A percentile compares a stretch with the other conserved stretches of the same genome.
Evolutionary conservation across 64 coral and sea anemone species (phyloP).

Genomic region (Pocillopora verrucosa): DNA sequence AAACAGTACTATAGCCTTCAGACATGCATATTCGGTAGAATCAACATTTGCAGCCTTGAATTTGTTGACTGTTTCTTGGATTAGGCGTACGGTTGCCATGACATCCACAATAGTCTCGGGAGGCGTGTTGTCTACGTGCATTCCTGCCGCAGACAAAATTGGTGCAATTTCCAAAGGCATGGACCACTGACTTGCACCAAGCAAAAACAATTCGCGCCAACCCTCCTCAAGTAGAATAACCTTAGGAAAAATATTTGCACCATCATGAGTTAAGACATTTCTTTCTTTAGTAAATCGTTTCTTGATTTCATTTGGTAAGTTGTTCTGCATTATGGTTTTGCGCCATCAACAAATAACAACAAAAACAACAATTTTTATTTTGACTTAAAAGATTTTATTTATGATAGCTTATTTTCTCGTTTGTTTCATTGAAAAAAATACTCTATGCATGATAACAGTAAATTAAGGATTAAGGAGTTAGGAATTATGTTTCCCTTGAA

Average conservation of each 20-base stretch:
- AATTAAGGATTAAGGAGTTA: too few species aligned
- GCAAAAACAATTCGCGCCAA: conserved; percentile 85
- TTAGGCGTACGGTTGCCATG: conserved; percentile 80
- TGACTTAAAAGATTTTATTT: too few species aligned
- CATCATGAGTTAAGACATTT: too few species aligned
- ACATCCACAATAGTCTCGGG: conserved; percentile 92
- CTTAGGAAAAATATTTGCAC: conserved; percentile 6
- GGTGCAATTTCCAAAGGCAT: conserved; percentile 95
- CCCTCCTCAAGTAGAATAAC: conserved; percentile 86
- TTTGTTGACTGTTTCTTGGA: conserved; percentile 87
- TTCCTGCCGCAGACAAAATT: conserved; percentile 78
- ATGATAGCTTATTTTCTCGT: too few species aligned
- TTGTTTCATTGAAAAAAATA: too few species aligned
- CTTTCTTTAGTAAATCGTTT: too few species aligned
- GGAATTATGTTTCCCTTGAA: too few species aligned
- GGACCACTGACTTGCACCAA: conserved; percentile 91
- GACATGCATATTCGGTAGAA: conserved; percentile 80
- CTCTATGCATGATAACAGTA: too few species aligned
- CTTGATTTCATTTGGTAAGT: too few species aligned
- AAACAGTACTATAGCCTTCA: conserved; percentile 91
- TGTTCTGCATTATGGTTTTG: too few species aligned
- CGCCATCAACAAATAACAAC: too few species aligned
- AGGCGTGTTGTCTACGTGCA: conserved; percentile 91
- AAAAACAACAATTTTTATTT: too few species aligned
- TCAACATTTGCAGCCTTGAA: conserved; percentile 82